Conservation (phyloP, 2,797 vertebrate genomes). For the Coregonus ussuriensis region DNA sequence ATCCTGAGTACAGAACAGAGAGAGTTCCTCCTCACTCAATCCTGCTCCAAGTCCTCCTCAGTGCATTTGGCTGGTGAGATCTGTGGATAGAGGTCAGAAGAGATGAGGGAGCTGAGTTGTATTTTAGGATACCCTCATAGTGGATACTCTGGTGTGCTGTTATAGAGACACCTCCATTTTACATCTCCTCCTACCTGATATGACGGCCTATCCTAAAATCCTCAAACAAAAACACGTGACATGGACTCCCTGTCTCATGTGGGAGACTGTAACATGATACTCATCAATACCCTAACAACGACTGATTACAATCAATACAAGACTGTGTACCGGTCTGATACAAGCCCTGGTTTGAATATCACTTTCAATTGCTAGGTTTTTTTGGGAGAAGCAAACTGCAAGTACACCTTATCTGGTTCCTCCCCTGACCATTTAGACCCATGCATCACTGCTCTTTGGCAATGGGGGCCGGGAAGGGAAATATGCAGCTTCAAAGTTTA, state of each 20-base stretch:
- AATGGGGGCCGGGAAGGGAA: not conserved
- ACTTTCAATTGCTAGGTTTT: not conserved
- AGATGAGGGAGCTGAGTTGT: not conserved
- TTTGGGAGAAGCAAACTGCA: not conserved
- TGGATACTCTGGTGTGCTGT: not conserved
- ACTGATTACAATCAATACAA: not conserved
- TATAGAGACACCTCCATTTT: not conserved
- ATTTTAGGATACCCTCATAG: not conserved
- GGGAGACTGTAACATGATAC: not conserved
- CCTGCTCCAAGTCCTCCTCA: constrained; percentile 1
- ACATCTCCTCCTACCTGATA: not conserved
- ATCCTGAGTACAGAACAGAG: constrained; percentile 77
- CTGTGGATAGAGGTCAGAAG: constrained; percentile 10
- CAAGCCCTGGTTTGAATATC: constrained; percentile 2
- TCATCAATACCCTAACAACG: not conserved
- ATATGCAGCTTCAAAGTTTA: constrained; percentile 4
- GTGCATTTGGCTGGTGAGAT: not conserved
- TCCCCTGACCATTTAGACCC: not conserved
- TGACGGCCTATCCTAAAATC: not conserved
- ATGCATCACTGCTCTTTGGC: not conserved
- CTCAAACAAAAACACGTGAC: not conserved
- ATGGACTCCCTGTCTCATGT: not conserved
- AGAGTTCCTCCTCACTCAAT: constrained; percentile 57
- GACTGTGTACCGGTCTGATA: too few species aligned
- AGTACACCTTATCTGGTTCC: not conserved